These are phyloP conservation scores for Balearica regulorum DNA, from an alignment of 2,797 vertebrate genomes.

Conservation along the genomic window DNA sequence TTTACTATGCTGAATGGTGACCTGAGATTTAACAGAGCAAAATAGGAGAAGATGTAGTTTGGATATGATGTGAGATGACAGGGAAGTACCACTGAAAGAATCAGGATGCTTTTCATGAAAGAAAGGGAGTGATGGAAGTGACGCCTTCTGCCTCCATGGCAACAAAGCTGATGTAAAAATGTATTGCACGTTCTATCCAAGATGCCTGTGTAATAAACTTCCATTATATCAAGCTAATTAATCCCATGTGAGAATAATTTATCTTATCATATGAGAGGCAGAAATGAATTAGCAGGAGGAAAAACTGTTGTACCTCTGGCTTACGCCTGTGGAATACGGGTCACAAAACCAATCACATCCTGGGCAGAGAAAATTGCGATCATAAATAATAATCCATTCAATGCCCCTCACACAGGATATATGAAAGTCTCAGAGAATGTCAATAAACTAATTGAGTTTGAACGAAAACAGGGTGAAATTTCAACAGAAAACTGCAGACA, in stretches of 20 bases:
- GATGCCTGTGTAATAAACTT: neutral
- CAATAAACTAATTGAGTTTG: slow-evolving; percentile 54
- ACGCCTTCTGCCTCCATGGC: neutral
- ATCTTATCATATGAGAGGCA: neutral
- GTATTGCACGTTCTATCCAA: neutral
- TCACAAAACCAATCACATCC: slow-evolving; percentile 8
- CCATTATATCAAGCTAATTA: neutral
- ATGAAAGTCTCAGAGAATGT: neutral
- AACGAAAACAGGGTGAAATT: slow-evolving; percentile 46
- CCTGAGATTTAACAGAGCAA: neutral
- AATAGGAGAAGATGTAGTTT: neutral
- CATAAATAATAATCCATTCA: slow-evolving; percentile 20
- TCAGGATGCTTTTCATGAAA: neutral
- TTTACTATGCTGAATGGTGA: neutral
- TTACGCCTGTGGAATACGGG: neutral
- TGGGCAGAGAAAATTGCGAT: neutral
- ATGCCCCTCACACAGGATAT: neutral
- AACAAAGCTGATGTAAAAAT: neutral
- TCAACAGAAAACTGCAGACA: neutral
- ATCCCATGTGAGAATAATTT: neutral
- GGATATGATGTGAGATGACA: neutral
- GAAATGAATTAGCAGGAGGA: slow-evolving; percentile 2
- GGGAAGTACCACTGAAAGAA: neutral
- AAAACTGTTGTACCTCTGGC: neutral
- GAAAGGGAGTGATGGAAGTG: neutral